Evolutionary conservation across 1,140 invertebrate species (phyloP).

Genomic region (Neuroterus valhalla): DNA sequence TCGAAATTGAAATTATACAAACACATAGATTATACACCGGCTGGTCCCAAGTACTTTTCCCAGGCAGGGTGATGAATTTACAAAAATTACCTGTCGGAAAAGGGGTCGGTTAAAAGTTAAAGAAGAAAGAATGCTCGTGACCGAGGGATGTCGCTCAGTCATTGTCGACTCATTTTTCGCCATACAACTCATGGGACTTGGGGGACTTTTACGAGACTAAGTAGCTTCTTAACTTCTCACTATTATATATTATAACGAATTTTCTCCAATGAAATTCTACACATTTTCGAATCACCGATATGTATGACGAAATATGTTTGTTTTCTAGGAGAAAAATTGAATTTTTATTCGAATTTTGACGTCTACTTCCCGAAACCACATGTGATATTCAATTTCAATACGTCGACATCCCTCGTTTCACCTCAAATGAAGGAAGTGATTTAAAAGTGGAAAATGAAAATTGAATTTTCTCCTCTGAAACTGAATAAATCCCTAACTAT

Average conservation of each 20-base stretch:
- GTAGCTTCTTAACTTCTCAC: slow-evolving; percentile 14
- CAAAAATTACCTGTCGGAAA: slow-evolving; percentile 29
- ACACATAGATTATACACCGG: background rate
- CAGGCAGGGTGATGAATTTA: slow-evolving; percentile 28
- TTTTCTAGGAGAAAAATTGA: no score
- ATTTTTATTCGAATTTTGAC: no score
- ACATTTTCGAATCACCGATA: background rate
- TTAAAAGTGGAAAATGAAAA: no score
- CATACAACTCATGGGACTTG: background rate
- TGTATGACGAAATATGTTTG: no score
- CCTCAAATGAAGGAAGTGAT: no score
- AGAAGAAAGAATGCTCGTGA: slow-evolving; percentile 10
- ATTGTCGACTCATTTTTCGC: slow-evolving; percentile 27
- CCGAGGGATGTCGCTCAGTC: slow-evolving; percentile 23
- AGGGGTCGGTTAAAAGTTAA: background rate
- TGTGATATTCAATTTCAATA: no score
- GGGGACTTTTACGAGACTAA: background rate
- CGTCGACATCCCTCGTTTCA: no score
- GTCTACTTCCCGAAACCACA: no score
- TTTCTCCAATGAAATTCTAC: background rate
- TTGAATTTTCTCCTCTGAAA: no score
- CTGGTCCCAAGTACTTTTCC: slow-evolving; percentile 12
- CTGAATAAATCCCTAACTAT: no score
- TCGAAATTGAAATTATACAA: background rate
- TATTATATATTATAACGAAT: slow-evolving; percentile 10